Percentiles rank a stretch among this genome's conserved stretches.
These are phyloP conservation scores for Matsumurasca onukii DNA, from an alignment of 1,140 invertebrate species.

Conservation along the genomic window DNA sequence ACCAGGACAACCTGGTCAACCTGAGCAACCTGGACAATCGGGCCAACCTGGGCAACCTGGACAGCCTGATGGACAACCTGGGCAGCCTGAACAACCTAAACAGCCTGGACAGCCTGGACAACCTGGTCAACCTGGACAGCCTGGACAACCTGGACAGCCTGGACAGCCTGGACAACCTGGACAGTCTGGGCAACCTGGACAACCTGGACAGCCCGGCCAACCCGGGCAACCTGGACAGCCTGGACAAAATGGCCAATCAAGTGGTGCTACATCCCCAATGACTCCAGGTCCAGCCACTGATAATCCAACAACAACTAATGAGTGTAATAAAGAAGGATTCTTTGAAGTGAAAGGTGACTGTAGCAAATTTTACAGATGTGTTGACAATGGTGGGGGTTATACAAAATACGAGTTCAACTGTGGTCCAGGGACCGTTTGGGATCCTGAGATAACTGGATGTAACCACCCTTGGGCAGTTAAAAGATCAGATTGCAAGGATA, in stretches of 20 bases:
- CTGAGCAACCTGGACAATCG: slow-evolving; percentile 8
- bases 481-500: slow-evolving; percentile 34
- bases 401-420: slow-evolving; percentile 50
- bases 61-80: neutral
- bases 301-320: neutral
- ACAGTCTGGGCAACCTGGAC: slow-evolving; percentile 10
- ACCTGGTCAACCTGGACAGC: slow-evolving; percentile 21
- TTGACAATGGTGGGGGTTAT: slow-evolving; percentile 48
- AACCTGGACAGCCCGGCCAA: slow-evolving; percentile 28
- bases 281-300: neutral
- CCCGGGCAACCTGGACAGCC: slow-evolving; percentile 33
- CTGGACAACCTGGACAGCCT: slow-evolving; percentile 4
- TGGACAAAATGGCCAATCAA: neutral
- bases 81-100: neutral
- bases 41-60: slow-evolving; percentile 19
- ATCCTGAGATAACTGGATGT: slow-evolving; percentile 50
- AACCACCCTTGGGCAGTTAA: slow-evolving; percentile 51
- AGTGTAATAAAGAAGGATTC: slow-evolving; percentile 59
- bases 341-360: slow-evolving; percentile 50
- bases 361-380: slow-evolving; percentile 50
- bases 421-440: slow-evolving; percentile 52
- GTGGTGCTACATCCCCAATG: slow-evolving; percentile 3
- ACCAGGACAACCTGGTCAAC: slow-evolving; percentile 30
- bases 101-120: slow-evolving; percentile 18
- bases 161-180: slow-evolving; percentile 6